Evolutionary conservation across 1,140 invertebrate genomes (phyloP), one percentile per base, ranked within the genome.

Genomic region (Achroia grisella): DNA sequence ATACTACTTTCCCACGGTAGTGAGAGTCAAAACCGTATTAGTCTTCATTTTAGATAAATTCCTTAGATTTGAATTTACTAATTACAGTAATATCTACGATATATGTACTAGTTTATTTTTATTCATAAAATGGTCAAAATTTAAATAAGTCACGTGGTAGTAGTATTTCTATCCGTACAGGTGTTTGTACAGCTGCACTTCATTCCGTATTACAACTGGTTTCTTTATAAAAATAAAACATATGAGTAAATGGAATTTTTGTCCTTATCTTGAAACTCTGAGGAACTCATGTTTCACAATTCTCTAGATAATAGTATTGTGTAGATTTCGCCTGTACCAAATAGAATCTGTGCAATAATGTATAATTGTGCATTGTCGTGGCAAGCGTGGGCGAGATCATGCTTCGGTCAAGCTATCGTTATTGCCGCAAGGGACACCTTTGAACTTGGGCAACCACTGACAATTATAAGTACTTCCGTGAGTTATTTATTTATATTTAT

Each of bases 1-100:
- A 42, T 45, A 44, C 56, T 29, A 27, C 52, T 23, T 76, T 73
- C 72, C 59, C 72, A 76, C 72, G 67, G 30, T 62, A 43, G 48
- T 44, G 57, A 64, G 39, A 10, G n/a, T n/a, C n/a, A n/a, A n/a
- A n/a, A n/a, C n/a, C n/a, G n/a, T n/a, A n/a, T n/a, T n/a, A n/a
- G n/a, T n/a, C n/a, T n/a, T n/a, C n/a, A n/a, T n/a, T n/a, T n/a
- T n/a, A n/a, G n/a, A n/a, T n/a, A n/a, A n/a, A n/a, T n/a, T n/a
- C n/a, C n/a, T n/a, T n/a, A n/a, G n/a, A n/a, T n/a, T n/a, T n/a
- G n/a, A n/a, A n/a, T n/a, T n/a, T n/a, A n/a, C n/a, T n/a, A n/a
- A n/a, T n/a, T n/a, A n/a, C n/a, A n/a, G n/a, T n/a, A 23, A 23
- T 23, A 3, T 3, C 17, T 23, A 23, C 6, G 6, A 23, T 23